Conservation (phyloP, 2,888 invertebrate species). For the Aromia moschata region DNA sequence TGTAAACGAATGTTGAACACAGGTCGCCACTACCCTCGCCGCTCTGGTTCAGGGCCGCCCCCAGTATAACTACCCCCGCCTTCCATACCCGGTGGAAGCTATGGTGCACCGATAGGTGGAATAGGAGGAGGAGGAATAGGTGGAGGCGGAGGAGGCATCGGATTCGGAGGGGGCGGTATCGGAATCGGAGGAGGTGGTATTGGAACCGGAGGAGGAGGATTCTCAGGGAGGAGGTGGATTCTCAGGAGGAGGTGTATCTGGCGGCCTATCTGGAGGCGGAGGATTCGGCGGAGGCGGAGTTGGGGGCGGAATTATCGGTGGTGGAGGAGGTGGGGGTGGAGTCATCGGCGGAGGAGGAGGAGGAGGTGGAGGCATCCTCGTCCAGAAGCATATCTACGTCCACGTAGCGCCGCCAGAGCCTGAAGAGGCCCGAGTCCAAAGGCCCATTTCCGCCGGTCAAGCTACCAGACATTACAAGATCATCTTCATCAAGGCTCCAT, state of each 20-base stretch:
- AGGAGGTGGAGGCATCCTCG: conserved; percentile 67
- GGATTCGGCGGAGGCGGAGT: conserved; percentile 37
- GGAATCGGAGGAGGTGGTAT: conserved; percentile 52
- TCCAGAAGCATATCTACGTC: conserved; percentile 87
- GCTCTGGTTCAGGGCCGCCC: conserved; percentile 69
- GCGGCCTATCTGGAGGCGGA: conserved; percentile 41
- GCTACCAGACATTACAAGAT: conserved; percentile 89
- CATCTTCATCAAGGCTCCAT: conserved; percentile 80
- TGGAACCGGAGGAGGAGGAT: conserved; percentile 38
- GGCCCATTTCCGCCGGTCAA: conserved; percentile 73
- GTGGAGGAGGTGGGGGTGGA: conserved; percentile 60
- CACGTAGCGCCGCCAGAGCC: conserved; percentile 88
- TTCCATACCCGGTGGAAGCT: conserved; percentile 59
- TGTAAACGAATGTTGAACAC: too few species aligned
- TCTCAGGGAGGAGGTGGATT: conserved; percentile 35
- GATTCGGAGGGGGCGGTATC: conserved; percentile 65
- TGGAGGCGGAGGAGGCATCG: too few species aligned
- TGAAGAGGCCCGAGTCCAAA: conserved; percentile 70
- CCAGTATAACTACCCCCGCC: conserved; percentile 69
- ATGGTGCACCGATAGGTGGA: conserved; percentile 59
- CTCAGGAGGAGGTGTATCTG: conserved; percentile 33
- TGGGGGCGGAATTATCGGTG: conserved; percentile 47
- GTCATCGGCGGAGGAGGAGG: conserved; percentile 62
- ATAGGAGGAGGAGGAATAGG: conserved; percentile 58
- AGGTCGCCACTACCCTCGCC: conserved; percentile 60